Percentiles rank a stretch among this genome's conserved stretches.
These are phyloP conservation scores for Hylaea fasciaria DNA, from an alignment of 2,888 invertebrate species.

Conservation along the genomic window DNA sequence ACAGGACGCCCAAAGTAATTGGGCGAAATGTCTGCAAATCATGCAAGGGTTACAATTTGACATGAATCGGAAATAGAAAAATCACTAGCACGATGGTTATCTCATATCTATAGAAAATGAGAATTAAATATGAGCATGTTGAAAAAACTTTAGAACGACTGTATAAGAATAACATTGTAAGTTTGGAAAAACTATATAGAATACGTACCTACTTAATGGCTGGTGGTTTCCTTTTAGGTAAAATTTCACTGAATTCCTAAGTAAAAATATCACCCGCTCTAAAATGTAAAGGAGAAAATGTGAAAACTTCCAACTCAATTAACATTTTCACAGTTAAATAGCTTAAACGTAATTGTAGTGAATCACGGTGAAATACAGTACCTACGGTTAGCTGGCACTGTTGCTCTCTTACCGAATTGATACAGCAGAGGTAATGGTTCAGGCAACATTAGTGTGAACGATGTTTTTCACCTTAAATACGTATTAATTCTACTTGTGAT, in stretches of 20 bases:
- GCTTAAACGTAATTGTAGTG: conserved; percentile 56
- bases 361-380: conserved; percentile 51
- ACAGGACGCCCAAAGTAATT: conserved; percentile 11
- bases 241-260: background rate
- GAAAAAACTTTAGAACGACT: too few relatives aligned
- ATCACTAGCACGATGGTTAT: conserved; percentile 1
- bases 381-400: conserved; percentile 32
- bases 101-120: background rate
- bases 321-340: conserved; percentile 61
- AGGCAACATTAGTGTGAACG: background rate
- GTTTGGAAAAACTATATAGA: too few relatives aligned
- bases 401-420: conserved; percentile 56
- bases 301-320: conserved; percentile 60
- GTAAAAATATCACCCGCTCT: background rate
- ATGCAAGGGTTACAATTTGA: conserved; percentile 15
- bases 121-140: too few relatives aligned
- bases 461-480: background rate
- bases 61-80: conserved; percentile 19
- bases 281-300: conserved; percentile 12
- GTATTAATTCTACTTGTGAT: too few relatives aligned
- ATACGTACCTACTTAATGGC: too few relatives aligned
- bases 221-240: too few relatives aligned
- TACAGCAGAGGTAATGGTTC: conserved; percentile 43
- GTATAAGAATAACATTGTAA: too few relatives aligned
- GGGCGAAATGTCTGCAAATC: conserved; percentile 9